Percentiles rank a stretch among this genome's conserved stretches.
Evolutionary conservation across 2,888 invertebrate species (phyloP).

Genomic region (Antheraea assamensis): DNA sequence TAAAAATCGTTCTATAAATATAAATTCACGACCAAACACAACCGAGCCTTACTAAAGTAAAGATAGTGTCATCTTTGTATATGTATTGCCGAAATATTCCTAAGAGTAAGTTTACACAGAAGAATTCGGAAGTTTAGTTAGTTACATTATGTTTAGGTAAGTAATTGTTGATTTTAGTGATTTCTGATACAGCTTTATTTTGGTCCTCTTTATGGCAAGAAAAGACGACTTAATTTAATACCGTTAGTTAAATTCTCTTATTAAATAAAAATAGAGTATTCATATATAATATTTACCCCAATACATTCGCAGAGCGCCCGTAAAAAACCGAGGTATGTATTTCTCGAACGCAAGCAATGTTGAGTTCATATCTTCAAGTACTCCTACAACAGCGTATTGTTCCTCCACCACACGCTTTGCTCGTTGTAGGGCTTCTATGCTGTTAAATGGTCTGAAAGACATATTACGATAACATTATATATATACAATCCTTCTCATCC

Average conservation of each 20-base stretch:
- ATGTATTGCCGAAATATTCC: too few species aligned
- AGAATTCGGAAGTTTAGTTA: too few species aligned
- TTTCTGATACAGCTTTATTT: too few species aligned
- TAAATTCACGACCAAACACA: too few species aligned
- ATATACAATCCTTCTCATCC: background rate
- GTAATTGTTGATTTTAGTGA: too few species aligned
- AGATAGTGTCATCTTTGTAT: too few species aligned
- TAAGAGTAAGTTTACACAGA: too few species aligned
- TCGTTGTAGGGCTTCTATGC: slow-evolving; percentile 89
- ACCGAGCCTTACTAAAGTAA: too few species aligned
- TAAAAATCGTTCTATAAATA: too few species aligned
- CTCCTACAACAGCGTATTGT: slow-evolving; percentile 94
- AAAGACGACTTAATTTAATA: background rate
- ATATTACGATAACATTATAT: background rate
- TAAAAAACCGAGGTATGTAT: slow-evolving; percentile 92
- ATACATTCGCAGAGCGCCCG: slow-evolving; percentile 89
- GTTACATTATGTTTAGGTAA: too few species aligned
- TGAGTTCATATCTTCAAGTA: slow-evolving; percentile 93
- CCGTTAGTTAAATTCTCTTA: background rate
- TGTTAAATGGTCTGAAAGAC: slow-evolving; percentile 90
- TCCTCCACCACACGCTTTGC: slow-evolving; percentile 93
- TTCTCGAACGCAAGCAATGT: slow-evolving; percentile 93
- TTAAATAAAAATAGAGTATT: background rate
- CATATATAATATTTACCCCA: slow-evolving; percentile 84
- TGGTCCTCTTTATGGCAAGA: too few species aligned